Evolutionary conservation across 2,888 invertebrate species (phyloP).

Genomic region (Limnephilus lunatus): DNA sequence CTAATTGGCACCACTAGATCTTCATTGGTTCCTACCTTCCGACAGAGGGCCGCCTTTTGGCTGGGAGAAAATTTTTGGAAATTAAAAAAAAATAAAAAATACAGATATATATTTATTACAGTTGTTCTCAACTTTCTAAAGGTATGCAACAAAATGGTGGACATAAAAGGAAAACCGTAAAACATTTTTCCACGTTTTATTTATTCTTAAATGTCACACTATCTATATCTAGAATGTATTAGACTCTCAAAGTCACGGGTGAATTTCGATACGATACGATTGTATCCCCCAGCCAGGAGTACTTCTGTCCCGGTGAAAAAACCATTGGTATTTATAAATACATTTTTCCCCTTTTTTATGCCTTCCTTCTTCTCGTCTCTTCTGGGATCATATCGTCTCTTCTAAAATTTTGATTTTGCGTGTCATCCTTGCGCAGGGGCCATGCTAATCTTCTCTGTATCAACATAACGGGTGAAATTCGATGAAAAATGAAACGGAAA

Average conservation of each 20-base stretch:
- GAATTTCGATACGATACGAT: too few species aligned
- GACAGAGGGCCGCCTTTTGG: neutral
- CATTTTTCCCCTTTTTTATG: too few species aligned
- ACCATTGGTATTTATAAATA: too few species aligned
- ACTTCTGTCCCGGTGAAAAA: too few species aligned
- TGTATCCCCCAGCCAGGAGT: too few species aligned
- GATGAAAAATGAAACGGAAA: too few species aligned
- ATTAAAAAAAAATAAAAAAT: neutral
- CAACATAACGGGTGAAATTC: too few species aligned
- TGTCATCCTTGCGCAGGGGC: slow-evolving; percentile 95
- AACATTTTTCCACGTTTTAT: neutral
- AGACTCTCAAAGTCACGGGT: too few species aligned
- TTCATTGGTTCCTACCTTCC: neutral
- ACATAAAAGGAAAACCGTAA: neutral
- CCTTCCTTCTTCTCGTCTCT: too few species aligned
- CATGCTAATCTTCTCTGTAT: slow-evolving; percentile 96
- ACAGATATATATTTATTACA: neutral
- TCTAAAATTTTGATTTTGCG: too few species aligned
- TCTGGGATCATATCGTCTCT: too few species aligned
- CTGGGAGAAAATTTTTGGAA: neutral
- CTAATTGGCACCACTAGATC: neutral
- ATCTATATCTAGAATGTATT: neutral
- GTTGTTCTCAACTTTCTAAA: neutral
- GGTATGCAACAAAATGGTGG: neutral
- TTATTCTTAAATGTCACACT: neutral